Evolutionary conservation across 2,797 vertebrate species (phyloP), one percentile per base, ranked within the genome.

Genomic region (Zenarchopterus dispar): DNA sequence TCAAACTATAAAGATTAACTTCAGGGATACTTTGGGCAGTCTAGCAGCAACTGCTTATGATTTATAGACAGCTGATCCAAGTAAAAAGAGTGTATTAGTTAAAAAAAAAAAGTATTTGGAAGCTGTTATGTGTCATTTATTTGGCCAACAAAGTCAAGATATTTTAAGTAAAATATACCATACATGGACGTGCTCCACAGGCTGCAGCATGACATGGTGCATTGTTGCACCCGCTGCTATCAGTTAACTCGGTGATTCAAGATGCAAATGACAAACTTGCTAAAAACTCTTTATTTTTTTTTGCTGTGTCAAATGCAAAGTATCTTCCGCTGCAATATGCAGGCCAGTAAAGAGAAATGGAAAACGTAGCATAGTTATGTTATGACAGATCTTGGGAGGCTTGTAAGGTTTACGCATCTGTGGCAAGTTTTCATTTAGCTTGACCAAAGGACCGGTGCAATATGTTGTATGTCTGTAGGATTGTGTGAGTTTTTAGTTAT

Each of bases 191-290:
- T 22, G 17, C 22, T 73, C 19, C 28, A 46, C 51, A 11, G 18
- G 21, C 39, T 56, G 31, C 43, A 24, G 33, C 13, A 5, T 50
- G 47, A 63, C 66, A 36, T n/a, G 31, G 58, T 28, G 48, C 54
- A 24, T 28, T 15, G 31, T 31, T 24, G 52, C 42, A 48, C 60
- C 39, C 5, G 54, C 50, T 54, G 41, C 39, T 56, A 63, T 76
- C 57, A 31, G 1, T 66, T 62, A 36, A 62, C 39, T 72, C 64
- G 64, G 67, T 51, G 58, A 56, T 51, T 54, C 41, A 39, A 10
- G 62, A 88, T 87, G 77, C 82, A 90, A 88, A 88, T 85, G 43
- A 70, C 17, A 16, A 31, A 44, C 31, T n/a, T 58, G 54, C 21
- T n/a, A 3, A 21, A 24, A 47, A 24, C 55, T 46, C 58, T 67